phyloP scores from a whole-genome alignment of 2,797 vertebrate genomes.

The Enteromius afrohamiltoni region DNA sequence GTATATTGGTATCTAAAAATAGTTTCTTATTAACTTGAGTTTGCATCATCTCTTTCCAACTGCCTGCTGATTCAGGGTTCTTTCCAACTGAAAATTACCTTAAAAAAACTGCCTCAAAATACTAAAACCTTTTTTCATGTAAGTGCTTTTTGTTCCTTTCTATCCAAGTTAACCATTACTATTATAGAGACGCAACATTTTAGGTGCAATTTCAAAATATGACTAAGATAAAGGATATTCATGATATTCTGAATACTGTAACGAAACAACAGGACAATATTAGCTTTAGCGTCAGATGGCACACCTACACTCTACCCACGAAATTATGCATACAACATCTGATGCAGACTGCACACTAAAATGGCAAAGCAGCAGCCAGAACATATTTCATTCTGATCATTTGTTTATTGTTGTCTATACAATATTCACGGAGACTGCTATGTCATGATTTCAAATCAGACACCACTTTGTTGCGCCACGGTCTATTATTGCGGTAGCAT shows the following conservation, averaged over 20 bases:
- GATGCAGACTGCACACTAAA: conserved; percentile 3
- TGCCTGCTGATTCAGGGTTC: neutral
- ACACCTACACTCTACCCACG: neutral
- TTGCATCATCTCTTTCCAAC: neutral
- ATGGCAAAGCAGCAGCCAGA: too few species aligned
- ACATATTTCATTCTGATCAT: neutral
- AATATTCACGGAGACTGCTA: neutral
- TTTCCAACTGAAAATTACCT: neutral
- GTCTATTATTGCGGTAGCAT: conserved; percentile 9
- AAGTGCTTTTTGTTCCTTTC: neutral
- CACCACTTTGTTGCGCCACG: neutral
- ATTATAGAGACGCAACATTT: neutral
- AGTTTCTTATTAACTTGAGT: neutral
- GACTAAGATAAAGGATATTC: neutral
- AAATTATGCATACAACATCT: neutral
- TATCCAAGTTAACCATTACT: neutral
- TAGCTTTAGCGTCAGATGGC: neutral
- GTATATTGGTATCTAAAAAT: neutral
- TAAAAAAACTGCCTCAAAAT: neutral
- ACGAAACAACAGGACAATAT: neutral
- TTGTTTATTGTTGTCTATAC: neutral
- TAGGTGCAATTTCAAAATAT: neutral
- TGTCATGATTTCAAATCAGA: conserved; percentile 9
- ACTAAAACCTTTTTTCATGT: neutral
- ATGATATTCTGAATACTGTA: neutral